These are phyloP conservation scores for Hippocampus zosterae DNA, from an alignment of 2,113 vertebrate species.

Conservation along the genomic window DNA sequence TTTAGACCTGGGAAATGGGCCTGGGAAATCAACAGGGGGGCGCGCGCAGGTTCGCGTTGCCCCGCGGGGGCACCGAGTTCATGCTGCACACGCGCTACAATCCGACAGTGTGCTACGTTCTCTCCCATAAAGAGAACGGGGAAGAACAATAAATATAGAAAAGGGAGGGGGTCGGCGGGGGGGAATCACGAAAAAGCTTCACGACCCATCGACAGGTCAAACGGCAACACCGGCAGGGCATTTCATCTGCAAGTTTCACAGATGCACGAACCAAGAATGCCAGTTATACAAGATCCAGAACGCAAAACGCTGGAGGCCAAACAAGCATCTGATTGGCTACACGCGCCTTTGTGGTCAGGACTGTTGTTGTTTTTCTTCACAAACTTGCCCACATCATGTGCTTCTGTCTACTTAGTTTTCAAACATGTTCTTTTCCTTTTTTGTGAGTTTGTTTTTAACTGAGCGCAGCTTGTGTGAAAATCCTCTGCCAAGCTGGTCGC, in stretches of 20 bases:
- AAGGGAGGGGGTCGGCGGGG: neutral
- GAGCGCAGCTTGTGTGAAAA: slow-evolving; percentile 9
- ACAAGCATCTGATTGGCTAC: slow-evolving; percentile 20
- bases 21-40: slow-evolving; percentile 69
- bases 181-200: neutral
- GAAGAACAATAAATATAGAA: slow-evolving; percentile 26
- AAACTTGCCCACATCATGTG: slow-evolving; percentile 27
- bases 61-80: slow-evolving; percentile 40
- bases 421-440: slow-evolving; percentile 7
- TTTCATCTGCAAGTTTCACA: slow-evolving; percentile 19
- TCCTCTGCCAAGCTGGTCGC: slow-evolving; percentile 9
- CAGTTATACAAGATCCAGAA: slow-evolving; percentile 47
- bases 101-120: slow-evolving; percentile 45
- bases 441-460: neutral
- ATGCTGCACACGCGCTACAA: slow-evolving; percentile 46
- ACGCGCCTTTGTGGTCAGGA: slow-evolving; percentile 31
- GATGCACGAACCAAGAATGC: slow-evolving; percentile 33
- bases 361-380: slow-evolving; percentile 28
- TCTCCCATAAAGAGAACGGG: slow-evolving; percentile 35
- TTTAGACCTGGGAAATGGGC: slow-evolving; percentile 62
- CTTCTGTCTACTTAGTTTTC: slow-evolving; percentile 34
- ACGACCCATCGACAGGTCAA: slow-evolving; percentile 10
- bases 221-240: slow-evolving; percentile 28
- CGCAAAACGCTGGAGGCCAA: slow-evolving; percentile 30
- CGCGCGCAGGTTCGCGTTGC: slow-evolving; percentile 33